Percentiles rank a stretch among this genome's conserved stretches.
phyloP scores from a whole-genome alignment of 2,888 invertebrate genomes.

The Chouioia cunea region DNA sequence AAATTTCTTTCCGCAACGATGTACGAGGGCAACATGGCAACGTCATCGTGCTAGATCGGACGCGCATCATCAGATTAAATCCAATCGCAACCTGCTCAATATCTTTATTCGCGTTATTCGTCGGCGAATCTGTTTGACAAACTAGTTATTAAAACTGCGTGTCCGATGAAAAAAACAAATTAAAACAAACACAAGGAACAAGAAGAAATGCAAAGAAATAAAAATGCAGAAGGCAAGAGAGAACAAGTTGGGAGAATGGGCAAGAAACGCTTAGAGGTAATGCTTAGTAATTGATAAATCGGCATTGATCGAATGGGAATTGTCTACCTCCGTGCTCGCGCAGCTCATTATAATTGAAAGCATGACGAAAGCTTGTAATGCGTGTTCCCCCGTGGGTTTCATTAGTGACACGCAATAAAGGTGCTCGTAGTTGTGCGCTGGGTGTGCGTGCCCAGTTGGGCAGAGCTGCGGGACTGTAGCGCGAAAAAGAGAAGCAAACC shows the following conservation, averaged over 20 bases:
- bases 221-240: slow-evolving; percentile 5
- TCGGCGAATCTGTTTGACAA: slow-evolving; percentile 1
- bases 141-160: too few species aligned
- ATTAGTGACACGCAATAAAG: slow-evolving; percentile 48
- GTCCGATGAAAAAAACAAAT: too few species aligned
- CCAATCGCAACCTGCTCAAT: not conserved
- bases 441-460: slow-evolving; percentile 23
- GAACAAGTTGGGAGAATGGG: not conserved
- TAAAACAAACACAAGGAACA: too few species aligned
- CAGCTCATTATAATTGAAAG: slow-evolving; percentile 39
- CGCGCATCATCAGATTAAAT: not conserved
- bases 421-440: slow-evolving; percentile 3
- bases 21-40: too few species aligned
- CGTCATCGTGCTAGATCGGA: too few species aligned
- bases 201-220: slow-evolving; percentile 11
- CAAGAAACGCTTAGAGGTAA: slow-evolving; percentile 2
- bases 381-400: slow-evolving; percentile 40
- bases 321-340: not conserved
- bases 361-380: slow-evolving; percentile 41
- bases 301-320: not conserved
- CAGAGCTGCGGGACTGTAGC: slow-evolving; percentile 22
- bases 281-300: slow-evolving; percentile 37
- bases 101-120: not conserved
- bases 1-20: not conserved
- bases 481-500: slow-evolving; percentile 24